Evolutionary conservation across 2,797 vertebrate genomes (phyloP).

Genomic region (Enteromius trimaculatus): DNA sequence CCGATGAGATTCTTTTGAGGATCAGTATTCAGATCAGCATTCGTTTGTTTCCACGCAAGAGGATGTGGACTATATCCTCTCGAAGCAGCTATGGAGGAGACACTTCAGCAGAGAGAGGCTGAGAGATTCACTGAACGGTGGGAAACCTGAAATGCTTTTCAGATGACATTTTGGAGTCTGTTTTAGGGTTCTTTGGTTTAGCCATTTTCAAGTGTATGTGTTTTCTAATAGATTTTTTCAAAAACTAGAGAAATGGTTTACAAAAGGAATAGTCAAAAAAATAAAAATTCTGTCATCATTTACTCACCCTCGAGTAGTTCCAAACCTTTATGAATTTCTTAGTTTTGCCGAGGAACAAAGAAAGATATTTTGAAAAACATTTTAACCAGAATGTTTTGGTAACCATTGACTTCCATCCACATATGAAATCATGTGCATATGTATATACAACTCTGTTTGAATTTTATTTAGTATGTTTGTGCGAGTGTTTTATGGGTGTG

Average conservation of each 20-base stretch:
- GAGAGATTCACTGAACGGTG: neutral
- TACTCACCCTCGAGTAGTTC: no score
- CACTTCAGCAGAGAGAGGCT: neutral
- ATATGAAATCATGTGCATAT: no score
- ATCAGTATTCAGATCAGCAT: neutral
- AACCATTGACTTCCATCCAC: no score
- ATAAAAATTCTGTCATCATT: no score
- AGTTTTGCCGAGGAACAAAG: no score
- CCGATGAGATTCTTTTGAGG: conserved; percentile 21
- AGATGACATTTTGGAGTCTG: neutral
- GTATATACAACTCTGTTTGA: no score
- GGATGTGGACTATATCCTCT: neutral
- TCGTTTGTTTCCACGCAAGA: neutral
- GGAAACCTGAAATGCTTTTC: neutral
- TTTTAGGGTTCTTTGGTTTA: neutral
- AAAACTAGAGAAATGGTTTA: neutral
- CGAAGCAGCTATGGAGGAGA: neutral
- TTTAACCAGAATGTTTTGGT: no score
- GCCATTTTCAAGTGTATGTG: neutral
- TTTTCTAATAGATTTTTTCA: neutral
- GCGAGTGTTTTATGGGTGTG: no score
- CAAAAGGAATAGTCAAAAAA: no score
- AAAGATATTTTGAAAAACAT: no score
- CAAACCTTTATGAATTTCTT: no score
- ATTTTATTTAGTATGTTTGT: no score